Evolutionary conservation across 2,888 invertebrate species (phyloP), one percentile per base, ranked within the genome.

Genomic region (Tenthredo mesomela): DNA sequence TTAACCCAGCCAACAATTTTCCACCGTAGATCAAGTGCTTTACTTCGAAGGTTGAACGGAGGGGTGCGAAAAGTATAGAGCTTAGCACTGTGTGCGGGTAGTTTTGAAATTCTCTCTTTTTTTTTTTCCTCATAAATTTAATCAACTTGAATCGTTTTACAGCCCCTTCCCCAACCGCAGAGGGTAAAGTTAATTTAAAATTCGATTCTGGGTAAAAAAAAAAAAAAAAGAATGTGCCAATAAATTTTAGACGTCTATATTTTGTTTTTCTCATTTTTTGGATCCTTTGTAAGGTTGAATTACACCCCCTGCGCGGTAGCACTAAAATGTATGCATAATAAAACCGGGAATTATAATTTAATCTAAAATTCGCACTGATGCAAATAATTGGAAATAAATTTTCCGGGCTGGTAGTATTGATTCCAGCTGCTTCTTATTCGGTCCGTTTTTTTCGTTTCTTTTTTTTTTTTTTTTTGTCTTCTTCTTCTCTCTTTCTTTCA

Each of bases 81-180:
- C 61, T 58, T 25, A 61, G 21, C 25, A 25, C 4, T 10, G 21
- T 21, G 61, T 21, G 61, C 10, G 25, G 9, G 10, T 61, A 61
- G 61, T 47, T 47, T 47, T 5, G 18, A 25, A n/a, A 15, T 47
- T 47, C 47, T 78, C 10, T 50, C 5, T 78, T 37, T 37, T 37
- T 7, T 37, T 7, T 37, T 37, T 33, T 7, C 37, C 37, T 21
- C 58, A 10, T 78, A 40, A 80, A 80, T 58, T 80, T 61, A 80
- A 80, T 80, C 80, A 80, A 61, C 80, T n/a, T 4, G 5, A 40
- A 80, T 61, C 58, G 80, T n/a, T 61, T 61, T 37, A 58, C 40
- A 29, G n/a, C 73, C 40, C 73, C 40, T 4, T 7, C 4, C 71
- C 40, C 21, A 2, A 73, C 43, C 40, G 7, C n/a, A 7, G 71